A percentile compares a stretch with the other conserved stretches of the same genome.
Conservation (phyloP, 2,797 vertebrate genomes). For the Lepilemur septentrionalis region DNA sequence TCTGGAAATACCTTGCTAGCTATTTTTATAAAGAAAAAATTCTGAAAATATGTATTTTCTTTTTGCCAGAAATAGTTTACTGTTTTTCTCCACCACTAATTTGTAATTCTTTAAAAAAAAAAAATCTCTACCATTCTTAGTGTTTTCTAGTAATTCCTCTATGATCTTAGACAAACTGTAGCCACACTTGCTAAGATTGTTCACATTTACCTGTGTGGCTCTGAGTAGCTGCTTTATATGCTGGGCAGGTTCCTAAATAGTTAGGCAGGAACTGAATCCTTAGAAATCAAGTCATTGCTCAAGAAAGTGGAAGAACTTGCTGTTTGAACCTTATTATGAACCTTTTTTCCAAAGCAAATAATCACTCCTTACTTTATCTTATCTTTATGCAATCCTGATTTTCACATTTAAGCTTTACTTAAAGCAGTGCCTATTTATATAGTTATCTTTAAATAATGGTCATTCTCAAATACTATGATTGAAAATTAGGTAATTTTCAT, state of each 20-base stretch:
- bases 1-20: slow-evolving; percentile 37
- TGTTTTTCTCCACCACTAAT: not conserved
- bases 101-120: not conserved
- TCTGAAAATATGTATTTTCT: not conserved
- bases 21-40: not conserved
- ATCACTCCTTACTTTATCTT: not conserved
- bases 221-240: not conserved
- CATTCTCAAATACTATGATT: not conserved
- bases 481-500: slow-evolving; percentile 60
- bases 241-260: not conserved
- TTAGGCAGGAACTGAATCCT: not conserved
- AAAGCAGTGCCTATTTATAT: not conserved
- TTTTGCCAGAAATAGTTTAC: not conserved
- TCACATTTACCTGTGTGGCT: not conserved
- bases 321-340: slow-evolving; percentile 26
- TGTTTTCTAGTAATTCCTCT: slow-evolving; percentile 14
- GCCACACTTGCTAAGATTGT: not conserved
- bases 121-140: not conserved
- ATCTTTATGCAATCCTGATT: slow-evolving; percentile 17
- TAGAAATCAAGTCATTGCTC: slow-evolving; percentile 13
- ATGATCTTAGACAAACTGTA: not conserved
- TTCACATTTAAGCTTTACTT: slow-evolving; percentile 30
- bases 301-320: not conserved
- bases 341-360: not conserved
- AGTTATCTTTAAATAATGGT: slow-evolving; percentile 46